Percentiles rank a stretch among this genome's conserved stretches.
phyloP scores from a whole-genome alignment of 2,797 vertebrate genomes.

The Pseudomugil tenellus region DNA sequence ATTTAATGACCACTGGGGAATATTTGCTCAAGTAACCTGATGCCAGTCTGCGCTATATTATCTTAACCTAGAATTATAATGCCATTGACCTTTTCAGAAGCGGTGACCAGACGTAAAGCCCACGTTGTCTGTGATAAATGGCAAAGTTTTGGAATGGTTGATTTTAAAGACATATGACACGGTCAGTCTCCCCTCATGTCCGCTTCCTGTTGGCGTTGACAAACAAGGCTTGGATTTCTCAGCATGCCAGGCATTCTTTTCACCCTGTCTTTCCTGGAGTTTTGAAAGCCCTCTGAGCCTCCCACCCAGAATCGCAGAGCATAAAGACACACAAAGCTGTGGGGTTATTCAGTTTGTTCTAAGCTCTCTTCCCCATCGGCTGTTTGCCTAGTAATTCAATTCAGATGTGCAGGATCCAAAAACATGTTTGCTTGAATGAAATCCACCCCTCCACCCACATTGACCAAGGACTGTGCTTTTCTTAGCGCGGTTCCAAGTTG shows the following conservation, averaged over 20 bases:
- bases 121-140: slow-evolving; percentile 69
- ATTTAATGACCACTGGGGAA: slow-evolving; percentile 37
- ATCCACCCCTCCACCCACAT: slow-evolving; percentile 82
- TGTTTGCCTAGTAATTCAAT: slow-evolving; percentile 88
- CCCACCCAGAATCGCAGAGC: slow-evolving; percentile 81
- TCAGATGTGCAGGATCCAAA: slow-evolving; percentile 86
- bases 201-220: slow-evolving; percentile 85
- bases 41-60: slow-evolving; percentile 49
- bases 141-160: slow-evolving; percentile 60
- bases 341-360: slow-evolving; percentile 85
- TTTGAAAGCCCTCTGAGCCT: slow-evolving; percentile 81
- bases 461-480: slow-evolving; percentile 83
- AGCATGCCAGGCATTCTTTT: slow-evolving; percentile 85
- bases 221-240: slow-evolving; percentile 85
- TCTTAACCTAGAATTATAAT: slow-evolving; percentile 69
- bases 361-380: slow-evolving; percentile 82
- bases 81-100: slow-evolving; percentile 62
- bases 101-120: slow-evolving; percentile 64
- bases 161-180: slow-evolving; percentile 80
- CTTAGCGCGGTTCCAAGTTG: slow-evolving; percentile 82
- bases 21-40: slow-evolving; percentile 50
- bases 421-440: slow-evolving; percentile 87
- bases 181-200: slow-evolving; percentile 80
- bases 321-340: slow-evolving; percentile 78
- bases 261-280: slow-evolving; percentile 79